Base-by-base conservation (phyloP, 2,113 vertebrate genomes). In the Brachionichthys hirsutus region DNA sequence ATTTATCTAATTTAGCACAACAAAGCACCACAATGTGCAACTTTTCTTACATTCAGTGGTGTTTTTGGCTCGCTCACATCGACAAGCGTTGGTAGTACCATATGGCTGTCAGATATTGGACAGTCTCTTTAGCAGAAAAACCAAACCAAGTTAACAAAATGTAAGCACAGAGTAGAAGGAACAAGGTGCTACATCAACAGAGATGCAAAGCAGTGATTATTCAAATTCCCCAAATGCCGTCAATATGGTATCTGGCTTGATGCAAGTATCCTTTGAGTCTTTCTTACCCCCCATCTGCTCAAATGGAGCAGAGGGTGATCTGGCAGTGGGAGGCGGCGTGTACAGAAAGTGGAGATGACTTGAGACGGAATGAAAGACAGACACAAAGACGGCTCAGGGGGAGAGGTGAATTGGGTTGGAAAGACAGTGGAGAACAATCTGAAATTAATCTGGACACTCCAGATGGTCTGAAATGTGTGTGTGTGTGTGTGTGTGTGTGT, bases 381-480 rank as follows among this genome's bases (percentile, higher is more conserved):
- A 62, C 54, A 77, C 66, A 82, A 50, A 83, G 70, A 82, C 14
- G 20, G 68, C 81, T 81, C 67, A 71, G 54, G 65, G 82, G 66
- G 49, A 80, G 79, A 77, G 79, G 80, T 83, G 86, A 82, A 85
- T 75, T 87, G 77, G 81, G 81, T 67, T 79, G 84, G 87, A 88
- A 88, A 85, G 78, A 82, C 54, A 62, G 65, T 12, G 17, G 68
- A 77, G 81, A 84, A 77, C 63, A 82, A 84, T 82, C 70, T 78
- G 84, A 87, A 85, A 88, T 82, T 38, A 89, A 85, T 88, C 70
- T 80, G 65, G 76, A 83, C 78, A 62, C 67, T 77, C 86, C 86
- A 88, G 86, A 88, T 88, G 86, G 86, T 78, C 82, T 75, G 55
- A 74, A 67, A 56, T 83, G 57, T 67, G 64, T 53, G 45, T 64